A percentile compares a stretch with the other conserved stretches of the same genome.
These are phyloP conservation scores for Melanargia galathea DNA, from an alignment of 2,888 invertebrate genomes.

Conservation along the genomic window DNA sequence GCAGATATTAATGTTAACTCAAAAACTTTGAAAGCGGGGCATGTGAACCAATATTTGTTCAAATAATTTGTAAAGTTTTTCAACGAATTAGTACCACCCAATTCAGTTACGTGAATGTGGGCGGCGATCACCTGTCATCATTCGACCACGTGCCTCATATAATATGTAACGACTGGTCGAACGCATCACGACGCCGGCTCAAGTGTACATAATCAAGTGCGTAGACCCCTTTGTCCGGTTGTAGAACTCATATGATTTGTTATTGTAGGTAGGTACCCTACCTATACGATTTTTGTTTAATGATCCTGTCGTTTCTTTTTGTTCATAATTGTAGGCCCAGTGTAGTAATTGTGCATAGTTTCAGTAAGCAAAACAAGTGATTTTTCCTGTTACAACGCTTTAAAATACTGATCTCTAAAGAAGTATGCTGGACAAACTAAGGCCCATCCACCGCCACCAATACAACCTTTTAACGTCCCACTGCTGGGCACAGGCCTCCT, in stretches of 20 bases:
- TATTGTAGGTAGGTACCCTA: neutral
- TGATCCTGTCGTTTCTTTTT: neutral
- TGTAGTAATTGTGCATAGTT: too few species aligned
- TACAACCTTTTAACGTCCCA: too few species aligned
- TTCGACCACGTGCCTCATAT: neutral
- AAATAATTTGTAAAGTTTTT: neutral
- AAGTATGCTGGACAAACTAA: too few species aligned
- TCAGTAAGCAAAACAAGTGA: too few species aligned
- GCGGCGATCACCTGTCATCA: neutral
- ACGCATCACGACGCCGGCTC: neutral
- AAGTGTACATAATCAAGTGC: constrained; percentile 5
- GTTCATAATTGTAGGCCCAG: too few species aligned
- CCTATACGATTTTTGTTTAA: neutral
- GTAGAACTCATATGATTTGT: neutral
- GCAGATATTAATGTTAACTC: neutral
- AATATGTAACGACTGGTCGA: neutral
- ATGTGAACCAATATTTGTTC: neutral
- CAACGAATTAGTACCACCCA: neutral
- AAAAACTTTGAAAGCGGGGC: neutral
- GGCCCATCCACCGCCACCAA: too few species aligned
- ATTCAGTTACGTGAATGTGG: neutral
- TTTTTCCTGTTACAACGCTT: too few species aligned
- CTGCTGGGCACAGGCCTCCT: too few species aligned
- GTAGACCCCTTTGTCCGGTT: constrained; percentile 15
- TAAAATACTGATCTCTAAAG: too few species aligned